Evolutionary conservation across 64 coral and sea anemone species (phyloP).

Genomic region (Orbicella faveolata): DNA sequence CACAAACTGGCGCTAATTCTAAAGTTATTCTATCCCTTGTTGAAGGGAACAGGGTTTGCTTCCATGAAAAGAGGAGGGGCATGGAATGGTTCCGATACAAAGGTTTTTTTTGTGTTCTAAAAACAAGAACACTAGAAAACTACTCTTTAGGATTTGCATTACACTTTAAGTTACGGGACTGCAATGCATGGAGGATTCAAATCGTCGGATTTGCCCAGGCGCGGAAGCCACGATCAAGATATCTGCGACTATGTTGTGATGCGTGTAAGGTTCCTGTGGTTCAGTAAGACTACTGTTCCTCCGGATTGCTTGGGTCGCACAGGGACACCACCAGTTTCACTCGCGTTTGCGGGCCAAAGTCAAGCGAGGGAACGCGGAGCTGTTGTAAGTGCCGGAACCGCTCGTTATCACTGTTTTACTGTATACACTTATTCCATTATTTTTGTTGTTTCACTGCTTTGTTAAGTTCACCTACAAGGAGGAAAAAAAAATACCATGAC

Average conservation of each 20-base stretch:
- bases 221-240: no score
- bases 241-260: background rate
- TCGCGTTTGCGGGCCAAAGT: no score
- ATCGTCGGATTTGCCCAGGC: no score
- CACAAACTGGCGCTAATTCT: background rate
- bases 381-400: background rate
- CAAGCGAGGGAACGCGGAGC: background rate
- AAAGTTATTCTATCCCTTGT: background rate
- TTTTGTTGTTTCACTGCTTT: background rate
- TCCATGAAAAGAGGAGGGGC: background rate
- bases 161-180: background rate
- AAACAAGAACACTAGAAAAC: background rate
- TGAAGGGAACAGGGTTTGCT: no score
- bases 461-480: background rate
- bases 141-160: background rate
- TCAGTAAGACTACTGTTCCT: background rate
- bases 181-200: no score
- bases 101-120: no score
- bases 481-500: background rate
- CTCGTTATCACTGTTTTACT: conserved; percentile 4
- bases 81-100: background rate
- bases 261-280: background rate
- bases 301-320: background rate
- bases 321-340: background rate
- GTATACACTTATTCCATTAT: conserved; percentile 1